These are phyloP conservation scores for Micrasema longulum DNA, from an alignment of 1,140 invertebrate species.

Conservation along the genomic window DNA sequence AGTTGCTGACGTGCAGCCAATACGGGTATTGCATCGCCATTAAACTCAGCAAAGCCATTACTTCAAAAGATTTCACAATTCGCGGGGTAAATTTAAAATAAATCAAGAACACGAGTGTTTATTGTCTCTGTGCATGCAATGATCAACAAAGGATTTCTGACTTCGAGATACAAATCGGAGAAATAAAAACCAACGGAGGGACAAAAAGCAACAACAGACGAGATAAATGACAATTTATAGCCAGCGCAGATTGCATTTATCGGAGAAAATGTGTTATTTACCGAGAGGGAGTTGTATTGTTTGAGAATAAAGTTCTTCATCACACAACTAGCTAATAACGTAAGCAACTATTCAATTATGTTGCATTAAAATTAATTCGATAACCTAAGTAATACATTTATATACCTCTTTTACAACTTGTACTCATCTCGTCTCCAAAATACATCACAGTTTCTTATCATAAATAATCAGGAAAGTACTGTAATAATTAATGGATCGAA, in stretches of 20 bases:
- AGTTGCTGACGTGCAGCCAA: no score
- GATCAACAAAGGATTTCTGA: conserved; percentile 29
- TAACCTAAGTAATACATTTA: no score
- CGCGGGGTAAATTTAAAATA: conserved; percentile 14
- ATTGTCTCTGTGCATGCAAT: conserved; percentile 29
- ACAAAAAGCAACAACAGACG: conserved; percentile 19
- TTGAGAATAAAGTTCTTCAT: neutral
- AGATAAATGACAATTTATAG: conserved; percentile 37
- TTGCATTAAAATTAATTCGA: no score
- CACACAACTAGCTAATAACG: no score
- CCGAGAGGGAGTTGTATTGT: neutral
- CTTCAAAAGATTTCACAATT: conserved; percentile 7
- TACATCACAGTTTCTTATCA: no score
- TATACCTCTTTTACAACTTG: no score
- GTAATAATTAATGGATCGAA: no score
- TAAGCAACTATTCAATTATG: no score
- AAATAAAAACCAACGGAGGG: conserved; percentile 15
- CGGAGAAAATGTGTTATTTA: conserved; percentile 31
- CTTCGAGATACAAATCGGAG: conserved; percentile 19
- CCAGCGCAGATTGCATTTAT: conserved; percentile 25
- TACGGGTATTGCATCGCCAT: conserved; percentile 2
- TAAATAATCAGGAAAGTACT: no score
- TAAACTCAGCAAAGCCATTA: neutral
- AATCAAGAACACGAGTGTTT: conserved; percentile 10
- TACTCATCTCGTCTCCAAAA: no score